Evolutionary conservation across 1,140 invertebrate species (phyloP).

Genomic region (Euwallacea similis): DNA sequence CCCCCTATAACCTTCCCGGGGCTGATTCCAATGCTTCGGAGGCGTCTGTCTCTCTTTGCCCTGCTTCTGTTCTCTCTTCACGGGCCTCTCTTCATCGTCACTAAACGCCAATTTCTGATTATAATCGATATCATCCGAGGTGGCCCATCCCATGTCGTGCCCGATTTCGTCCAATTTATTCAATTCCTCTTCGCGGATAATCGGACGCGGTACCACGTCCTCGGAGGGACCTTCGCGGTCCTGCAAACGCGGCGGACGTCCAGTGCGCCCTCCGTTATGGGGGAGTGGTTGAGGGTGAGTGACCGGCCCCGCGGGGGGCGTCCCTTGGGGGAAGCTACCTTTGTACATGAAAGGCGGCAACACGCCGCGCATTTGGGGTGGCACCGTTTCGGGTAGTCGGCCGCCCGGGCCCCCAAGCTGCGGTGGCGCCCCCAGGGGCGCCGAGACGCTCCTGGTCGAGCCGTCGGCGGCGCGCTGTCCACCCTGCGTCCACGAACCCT

Average conservation of each 20-base stretch:
- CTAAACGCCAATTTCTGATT: slow-evolving; percentile 93
- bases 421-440: slow-evolving; percentile 60
- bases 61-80: slow-evolving; percentile 43
- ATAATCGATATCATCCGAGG: slow-evolving; percentile 91
- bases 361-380: slow-evolving; percentile 69
- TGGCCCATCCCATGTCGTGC: slow-evolving; percentile 86
- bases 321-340: slow-evolving; percentile 42
- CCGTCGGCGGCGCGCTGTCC: slow-evolving; percentile 58
- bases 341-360: slow-evolving; percentile 68
- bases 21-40: slow-evolving; percentile 46
- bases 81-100: slow-evolving; percentile 74
- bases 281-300: slow-evolving; percentile 41
- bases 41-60: slow-evolving; percentile 53
- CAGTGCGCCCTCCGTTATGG: slow-evolving; percentile 24
- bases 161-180: slow-evolving; percentile 89
- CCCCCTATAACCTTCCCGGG: slow-evolving; percentile 23
- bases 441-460: slow-evolving; percentile 53
- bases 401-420: slow-evolving; percentile 68
- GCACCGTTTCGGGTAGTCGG: slow-evolving; percentile 58
- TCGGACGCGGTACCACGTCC: slow-evolving; percentile 69
- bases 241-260: slow-evolving; percentile 47
- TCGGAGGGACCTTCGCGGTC: slow-evolving; percentile 53
- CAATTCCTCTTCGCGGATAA: slow-evolving; percentile 90
- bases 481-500: slow-evolving; percentile 80
- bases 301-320: slow-evolving; percentile 37